Base-by-base conservation (phyloP, 2,113 vertebrate species). In the Halcyon senegalensis region DNA sequence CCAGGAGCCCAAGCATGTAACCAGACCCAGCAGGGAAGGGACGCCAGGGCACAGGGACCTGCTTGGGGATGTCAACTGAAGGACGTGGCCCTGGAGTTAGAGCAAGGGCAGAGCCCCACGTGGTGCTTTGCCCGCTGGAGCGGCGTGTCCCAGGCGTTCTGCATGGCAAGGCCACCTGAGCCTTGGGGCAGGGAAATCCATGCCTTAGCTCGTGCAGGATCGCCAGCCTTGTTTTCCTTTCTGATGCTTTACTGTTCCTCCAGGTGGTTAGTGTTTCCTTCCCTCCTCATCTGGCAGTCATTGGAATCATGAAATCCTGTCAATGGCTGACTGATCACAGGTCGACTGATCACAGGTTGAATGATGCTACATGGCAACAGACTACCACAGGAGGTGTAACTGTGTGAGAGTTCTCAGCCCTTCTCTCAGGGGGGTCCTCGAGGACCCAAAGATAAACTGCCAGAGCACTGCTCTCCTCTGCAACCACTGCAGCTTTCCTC, bases 171-270 rank as follows among this genome's bases (percentile, higher is more conserved):
- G 72, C 30, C 86, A 79, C 39, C 79, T 12, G 30, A 53, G 84
- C 80, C 59, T 18, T 37, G 73, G 63, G 55, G 73, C 41, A 41
- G 63, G 68, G 64, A 50, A 69, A 62, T 18, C 43, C 89, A 28
- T 0, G 41, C 24, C 17, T 4, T 1, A 2, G 4, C 56, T 37
- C 0, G 11, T 3, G 17, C 25, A 39, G 79, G 28, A n/a, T 39
- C 0, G 0, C 48, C 63, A 37, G 59, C 67, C 3, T 5, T 6
- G 15, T 10, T 50, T 23, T 60, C 39, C 63, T 73, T 48, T 30
- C 72, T 6, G 48, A 3, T 9, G 10, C 18, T 64, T 30, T 9
- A 1, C 1, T 23, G 41, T 30, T 60, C 48, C 25, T 46, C 3
- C 16, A 10, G 37, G 0, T 9, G 48, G 17, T 15, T 41, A 16